phyloP scores from a whole-genome alignment of 2,113 vertebrate species.

The Pterophyllum scalare region DNA sequence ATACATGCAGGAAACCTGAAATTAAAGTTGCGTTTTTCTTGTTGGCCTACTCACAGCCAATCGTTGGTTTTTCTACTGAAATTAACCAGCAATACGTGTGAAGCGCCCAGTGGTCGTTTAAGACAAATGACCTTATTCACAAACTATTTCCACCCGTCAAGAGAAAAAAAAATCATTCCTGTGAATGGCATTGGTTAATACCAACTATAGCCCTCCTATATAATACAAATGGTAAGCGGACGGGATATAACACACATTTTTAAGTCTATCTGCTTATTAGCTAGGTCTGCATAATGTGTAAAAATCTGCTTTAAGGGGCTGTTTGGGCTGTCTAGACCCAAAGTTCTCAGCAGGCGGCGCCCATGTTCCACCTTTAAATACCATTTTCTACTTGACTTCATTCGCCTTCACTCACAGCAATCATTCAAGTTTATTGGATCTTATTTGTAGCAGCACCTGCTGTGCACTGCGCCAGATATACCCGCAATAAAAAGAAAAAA shows the following conservation, averaged over 20 bases:
- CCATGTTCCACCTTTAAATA: not conserved
- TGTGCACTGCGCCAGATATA: not conserved
- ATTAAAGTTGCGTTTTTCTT: accelerated
- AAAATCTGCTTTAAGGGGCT: not conserved
- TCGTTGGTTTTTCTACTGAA: not conserved
- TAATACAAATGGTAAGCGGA: not conserved
- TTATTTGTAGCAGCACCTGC: not conserved
- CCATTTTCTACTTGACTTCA: not conserved
- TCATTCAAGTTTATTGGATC: not conserved
- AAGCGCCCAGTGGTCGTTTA: not conserved
- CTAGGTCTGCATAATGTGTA: not conserved
- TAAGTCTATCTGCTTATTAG: not conserved
- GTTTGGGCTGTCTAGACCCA: not conserved
- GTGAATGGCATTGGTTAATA: not conserved
- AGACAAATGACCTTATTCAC: not conserved
- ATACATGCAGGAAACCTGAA: not conserved
- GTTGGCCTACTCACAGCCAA: not conserved
- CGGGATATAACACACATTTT: not conserved
- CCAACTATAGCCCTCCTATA: not conserved
- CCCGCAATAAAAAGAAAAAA: not conserved
- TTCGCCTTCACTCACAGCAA: not conserved
- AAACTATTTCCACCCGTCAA: not conserved
- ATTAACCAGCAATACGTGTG: not conserved
- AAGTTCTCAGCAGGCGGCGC: conserved; percentile 25
- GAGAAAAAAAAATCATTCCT: not conserved